Conservation (phyloP, 2,888 invertebrate genomes). For the Ellobium chinense region DNA sequence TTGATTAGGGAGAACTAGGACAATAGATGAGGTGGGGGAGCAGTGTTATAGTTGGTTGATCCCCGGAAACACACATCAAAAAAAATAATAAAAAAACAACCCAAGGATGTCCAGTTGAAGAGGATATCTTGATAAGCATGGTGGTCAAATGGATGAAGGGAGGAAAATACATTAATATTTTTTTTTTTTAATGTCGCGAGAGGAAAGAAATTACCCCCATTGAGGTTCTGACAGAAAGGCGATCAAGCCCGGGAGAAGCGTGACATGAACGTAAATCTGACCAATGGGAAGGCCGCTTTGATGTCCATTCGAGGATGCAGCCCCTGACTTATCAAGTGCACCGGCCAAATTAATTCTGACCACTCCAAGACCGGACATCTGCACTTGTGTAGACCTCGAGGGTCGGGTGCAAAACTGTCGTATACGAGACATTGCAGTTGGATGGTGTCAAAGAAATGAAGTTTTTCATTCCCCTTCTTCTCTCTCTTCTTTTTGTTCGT, state of each 20-base stretch:
- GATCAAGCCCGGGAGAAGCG: background rate
- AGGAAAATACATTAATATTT: background rate
- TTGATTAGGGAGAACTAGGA: background rate
- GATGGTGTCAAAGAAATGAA: no score
- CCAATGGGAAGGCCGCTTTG: background rate
- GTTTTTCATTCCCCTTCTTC: no score
- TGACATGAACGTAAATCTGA: background rate
- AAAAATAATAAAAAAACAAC: background rate
- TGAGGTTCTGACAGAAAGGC: background rate
- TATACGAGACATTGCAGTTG: no score
- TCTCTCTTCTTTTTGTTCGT: no score
- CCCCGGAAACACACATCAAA: background rate
- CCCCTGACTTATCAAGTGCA: background rate
- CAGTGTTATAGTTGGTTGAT: background rate
- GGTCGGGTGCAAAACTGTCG: background rate
- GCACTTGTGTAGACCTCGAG: background rate
- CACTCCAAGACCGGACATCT: conserved; percentile 21
- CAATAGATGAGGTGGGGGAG: no score
- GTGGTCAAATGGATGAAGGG: background rate
- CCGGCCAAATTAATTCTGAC: background rate
- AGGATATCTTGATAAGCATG: no score
- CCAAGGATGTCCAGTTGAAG: no score
- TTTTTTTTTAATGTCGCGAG: no score
- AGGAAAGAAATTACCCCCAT: no score
- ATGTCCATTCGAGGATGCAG: background rate